Conservation (phyloP, 2,888 invertebrate genomes). For the Syrphus vitripennis region DNA sequence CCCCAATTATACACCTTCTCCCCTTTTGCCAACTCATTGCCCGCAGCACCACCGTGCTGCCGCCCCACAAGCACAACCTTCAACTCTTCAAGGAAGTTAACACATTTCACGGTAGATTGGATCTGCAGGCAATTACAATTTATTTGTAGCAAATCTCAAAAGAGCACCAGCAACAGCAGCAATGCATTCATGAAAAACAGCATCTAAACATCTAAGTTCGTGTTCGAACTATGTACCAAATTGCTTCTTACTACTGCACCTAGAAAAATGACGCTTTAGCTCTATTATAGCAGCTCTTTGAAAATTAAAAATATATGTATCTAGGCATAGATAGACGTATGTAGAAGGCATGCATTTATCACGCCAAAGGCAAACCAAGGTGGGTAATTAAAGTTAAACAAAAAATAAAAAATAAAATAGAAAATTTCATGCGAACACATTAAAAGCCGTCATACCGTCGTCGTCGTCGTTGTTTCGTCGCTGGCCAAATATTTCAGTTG, state of each 20-base stretch:
- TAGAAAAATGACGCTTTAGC: neutral
- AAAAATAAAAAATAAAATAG: constrained; percentile 23
- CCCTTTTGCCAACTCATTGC: neutral
- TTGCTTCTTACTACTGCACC: constrained; percentile 35
- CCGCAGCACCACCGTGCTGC: too few species aligned
- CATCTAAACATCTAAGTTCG: constrained; percentile 63
- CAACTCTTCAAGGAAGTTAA: constrained; percentile 59
- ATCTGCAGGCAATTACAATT: constrained; percentile 52
- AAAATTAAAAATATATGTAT: neutral
- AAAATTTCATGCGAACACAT: constrained; percentile 40
- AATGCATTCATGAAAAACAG: constrained; percentile 32
- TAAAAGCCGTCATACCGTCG: constrained; percentile 25
- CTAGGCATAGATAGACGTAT: constrained; percentile 21
- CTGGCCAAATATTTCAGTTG: neutral
- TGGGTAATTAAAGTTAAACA: constrained; percentile 60
- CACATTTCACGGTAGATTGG: constrained; percentile 63
- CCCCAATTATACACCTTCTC: neutral
- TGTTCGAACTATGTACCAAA: constrained; percentile 29
- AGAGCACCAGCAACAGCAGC: too few species aligned
- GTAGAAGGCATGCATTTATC: constrained; percentile 57
- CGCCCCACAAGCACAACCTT: neutral
- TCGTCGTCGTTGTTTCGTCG: neutral
- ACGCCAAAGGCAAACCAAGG: constrained; percentile 58
- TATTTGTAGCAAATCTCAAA: constrained; percentile 54
- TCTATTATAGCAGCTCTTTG: neutral